Percentiles rank a stretch among this genome's conserved stretches.
Evolutionary conservation across 2,113 vertebrate species (phyloP).

Genomic region (Pyxicephalus adspersus): DNA sequence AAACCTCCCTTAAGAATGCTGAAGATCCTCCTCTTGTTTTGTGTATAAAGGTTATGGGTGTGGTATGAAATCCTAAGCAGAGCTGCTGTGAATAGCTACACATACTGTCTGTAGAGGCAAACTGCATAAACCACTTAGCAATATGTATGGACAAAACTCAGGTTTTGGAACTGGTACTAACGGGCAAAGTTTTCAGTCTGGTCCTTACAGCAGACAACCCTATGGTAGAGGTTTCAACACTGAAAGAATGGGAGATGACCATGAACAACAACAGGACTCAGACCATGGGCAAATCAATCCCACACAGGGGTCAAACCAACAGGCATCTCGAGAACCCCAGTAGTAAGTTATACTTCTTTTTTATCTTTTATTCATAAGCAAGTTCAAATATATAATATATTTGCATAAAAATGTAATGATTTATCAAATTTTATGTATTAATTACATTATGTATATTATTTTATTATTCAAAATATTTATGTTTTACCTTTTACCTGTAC

Average conservation of each 20-base stretch:
- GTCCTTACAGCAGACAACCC: not conserved
- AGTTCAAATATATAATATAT: not conserved
- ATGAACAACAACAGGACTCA: not conserved
- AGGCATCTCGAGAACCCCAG: slow-evolving; percentile 8
- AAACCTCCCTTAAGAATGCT: too few species aligned
- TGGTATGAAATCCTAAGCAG: not conserved
- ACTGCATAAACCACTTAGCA: not conserved
- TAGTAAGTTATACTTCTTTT: slow-evolving; percentile 9
- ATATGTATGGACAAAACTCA: not conserved
- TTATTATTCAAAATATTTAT: too few species aligned
- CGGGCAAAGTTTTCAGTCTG: not conserved
- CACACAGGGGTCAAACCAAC: not conserved
- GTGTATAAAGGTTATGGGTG: not conserved
- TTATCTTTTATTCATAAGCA: too few species aligned
- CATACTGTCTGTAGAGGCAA: not conserved
- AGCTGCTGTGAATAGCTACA: not conserved
- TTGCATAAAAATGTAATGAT: not conserved
- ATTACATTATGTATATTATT: not conserved
- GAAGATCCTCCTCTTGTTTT: too few species aligned
- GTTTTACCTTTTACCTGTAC: too few species aligned
- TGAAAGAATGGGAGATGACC: not conserved
- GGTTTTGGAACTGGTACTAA: not conserved
- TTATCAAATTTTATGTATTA: not conserved
- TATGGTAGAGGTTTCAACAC: not conserved
- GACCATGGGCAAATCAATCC: not conserved